phyloP scores from a whole-genome alignment of 2,888 invertebrate genomes.

The Palloptera scutellata region DNA sequence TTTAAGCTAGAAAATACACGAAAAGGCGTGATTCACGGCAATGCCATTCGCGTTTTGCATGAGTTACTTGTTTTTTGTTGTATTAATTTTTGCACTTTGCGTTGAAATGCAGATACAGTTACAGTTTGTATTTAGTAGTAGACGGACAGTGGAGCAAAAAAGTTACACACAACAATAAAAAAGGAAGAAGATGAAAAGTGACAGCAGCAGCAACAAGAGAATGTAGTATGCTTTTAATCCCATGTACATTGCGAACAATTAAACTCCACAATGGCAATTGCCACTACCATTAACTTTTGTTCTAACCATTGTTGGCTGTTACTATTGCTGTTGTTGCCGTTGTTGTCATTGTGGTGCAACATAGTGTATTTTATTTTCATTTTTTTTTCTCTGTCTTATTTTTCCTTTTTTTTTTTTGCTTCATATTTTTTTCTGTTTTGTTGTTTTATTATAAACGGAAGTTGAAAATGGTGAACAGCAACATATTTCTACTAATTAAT shows the following conservation, averaged over 20 bases:
- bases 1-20: background rate
- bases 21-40: constrained; percentile 13
- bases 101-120: constrained; percentile 1
- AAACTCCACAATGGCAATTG: constrained; percentile 28
- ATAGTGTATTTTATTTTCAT: too few species aligned
- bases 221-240: constrained; percentile 36
- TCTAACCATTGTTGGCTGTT: too few species aligned
- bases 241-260: constrained; percentile 40
- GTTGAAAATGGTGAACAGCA: constrained; percentile 33
- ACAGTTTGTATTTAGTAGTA: background rate
- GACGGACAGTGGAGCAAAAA: background rate
- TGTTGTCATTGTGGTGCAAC: too few species aligned
- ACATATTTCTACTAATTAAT: constrained; percentile 47
- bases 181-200: background rate
- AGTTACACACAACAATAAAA: background rate
- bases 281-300: too few species aligned
- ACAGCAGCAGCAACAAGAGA: constrained; percentile 21
- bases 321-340: too few species aligned
- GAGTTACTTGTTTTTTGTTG: background rate
- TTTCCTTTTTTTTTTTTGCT: too few species aligned
- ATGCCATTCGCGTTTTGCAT: constrained; percentile 10
- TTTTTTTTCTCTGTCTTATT: too few species aligned
- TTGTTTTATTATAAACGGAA: constrained; percentile 7
- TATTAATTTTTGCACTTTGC: background rate
- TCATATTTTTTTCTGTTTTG: too few species aligned